Conservation (phyloP, 1,140 invertebrate genomes). For the Vanessa tameamea region DNA sequence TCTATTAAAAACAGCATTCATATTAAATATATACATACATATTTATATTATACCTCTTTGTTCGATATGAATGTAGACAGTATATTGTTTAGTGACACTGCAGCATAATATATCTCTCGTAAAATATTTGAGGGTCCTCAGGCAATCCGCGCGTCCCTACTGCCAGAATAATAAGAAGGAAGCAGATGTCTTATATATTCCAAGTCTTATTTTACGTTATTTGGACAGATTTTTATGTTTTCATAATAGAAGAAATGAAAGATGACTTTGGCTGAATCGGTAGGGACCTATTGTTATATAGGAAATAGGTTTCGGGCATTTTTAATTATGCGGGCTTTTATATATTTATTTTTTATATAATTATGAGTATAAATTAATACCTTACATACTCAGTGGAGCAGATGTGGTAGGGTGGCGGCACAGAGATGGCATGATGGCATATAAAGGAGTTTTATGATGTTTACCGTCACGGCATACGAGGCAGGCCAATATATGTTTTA, state of each 20-base stretch:
- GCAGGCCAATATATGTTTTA: too few relatives aligned
- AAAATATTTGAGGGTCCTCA: conserved; percentile 39
- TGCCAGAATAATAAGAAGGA: conserved; percentile 38
- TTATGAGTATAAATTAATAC: too few relatives aligned
- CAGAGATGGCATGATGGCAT: too few relatives aligned
- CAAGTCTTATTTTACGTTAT: conserved; percentile 27
- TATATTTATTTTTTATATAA: too few relatives aligned
- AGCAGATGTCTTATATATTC: conserved; percentile 37
- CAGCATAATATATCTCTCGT: conserved; percentile 38
- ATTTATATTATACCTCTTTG: not conserved
- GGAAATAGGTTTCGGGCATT: too few relatives aligned
- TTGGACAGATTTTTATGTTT: conserved; percentile 24
- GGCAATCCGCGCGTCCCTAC: conserved; percentile 36
- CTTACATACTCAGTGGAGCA: too few relatives aligned
- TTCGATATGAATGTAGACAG: not conserved
- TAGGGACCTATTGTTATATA: not conserved
- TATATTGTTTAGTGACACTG: conserved; percentile 35
- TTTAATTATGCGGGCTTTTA: too few relatives aligned
- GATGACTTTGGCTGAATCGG: not conserved
- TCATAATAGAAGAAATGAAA: conserved; percentile 18
- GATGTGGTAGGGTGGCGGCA: too few relatives aligned
- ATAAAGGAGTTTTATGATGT: too few relatives aligned
- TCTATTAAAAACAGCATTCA: not conserved
- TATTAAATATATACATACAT: too few relatives aligned
- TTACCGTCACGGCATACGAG: too few relatives aligned